Evolutionary conservation across 2,113 vertebrate genomes (phyloP).

Genomic region (Ahaetulla prasina): DNA sequence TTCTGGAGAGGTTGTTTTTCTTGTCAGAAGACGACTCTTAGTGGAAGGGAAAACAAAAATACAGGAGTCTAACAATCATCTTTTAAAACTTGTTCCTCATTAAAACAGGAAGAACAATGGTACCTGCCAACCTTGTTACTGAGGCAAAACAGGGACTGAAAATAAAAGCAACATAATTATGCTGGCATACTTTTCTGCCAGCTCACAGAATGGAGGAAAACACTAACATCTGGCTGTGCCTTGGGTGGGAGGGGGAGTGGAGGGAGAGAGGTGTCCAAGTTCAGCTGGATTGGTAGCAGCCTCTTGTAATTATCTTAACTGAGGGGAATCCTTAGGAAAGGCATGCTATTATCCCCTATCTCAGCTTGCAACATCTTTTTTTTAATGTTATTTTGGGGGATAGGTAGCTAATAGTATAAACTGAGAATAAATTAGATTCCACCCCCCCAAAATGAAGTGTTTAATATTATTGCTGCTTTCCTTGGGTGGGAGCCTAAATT

Average conservation of each 20-base stretch:
- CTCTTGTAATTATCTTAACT: neutral
- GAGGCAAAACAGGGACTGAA: neutral
- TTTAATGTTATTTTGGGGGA: neutral
- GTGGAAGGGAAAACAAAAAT: neutral
- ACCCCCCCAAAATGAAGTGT: neutral
- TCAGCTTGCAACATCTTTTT: neutral
- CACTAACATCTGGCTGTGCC: neutral
- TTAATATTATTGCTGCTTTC: constrained; percentile 6
- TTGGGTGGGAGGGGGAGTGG: too few species aligned
- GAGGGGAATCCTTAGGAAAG: neutral
- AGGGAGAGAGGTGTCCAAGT: neutral
- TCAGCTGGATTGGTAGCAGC: neutral
- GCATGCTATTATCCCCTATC: neutral
- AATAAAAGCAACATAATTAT: neutral
- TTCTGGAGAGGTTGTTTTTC: neutral
- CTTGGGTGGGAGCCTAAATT: neutral
- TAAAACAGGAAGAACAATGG: neutral
- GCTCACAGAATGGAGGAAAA: neutral
- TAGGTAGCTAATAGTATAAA: neutral
- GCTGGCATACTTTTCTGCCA: neutral
- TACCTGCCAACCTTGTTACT: neutral
- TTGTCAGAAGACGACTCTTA: neutral
- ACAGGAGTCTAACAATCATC: neutral
- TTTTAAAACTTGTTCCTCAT: neutral
- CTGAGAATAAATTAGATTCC: neutral